Evolutionary conservation across 2,888 invertebrate genomes (phyloP).

Genomic region (Eupithecia inturbata): DNA sequence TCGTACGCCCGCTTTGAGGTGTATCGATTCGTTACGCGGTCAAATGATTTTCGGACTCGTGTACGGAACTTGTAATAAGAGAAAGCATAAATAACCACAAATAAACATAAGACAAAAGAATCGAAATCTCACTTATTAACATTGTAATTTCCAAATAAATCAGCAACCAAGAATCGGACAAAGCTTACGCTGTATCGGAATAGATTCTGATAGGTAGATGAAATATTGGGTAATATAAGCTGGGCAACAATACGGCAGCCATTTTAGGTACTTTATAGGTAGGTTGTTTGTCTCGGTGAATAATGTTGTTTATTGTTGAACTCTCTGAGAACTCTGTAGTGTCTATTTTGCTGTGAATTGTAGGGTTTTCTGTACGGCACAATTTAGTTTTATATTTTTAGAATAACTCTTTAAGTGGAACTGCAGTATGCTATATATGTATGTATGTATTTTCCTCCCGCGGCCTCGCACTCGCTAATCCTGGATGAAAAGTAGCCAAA

Average conservation of each 20-base stretch:
- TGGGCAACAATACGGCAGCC: slow-evolving; percentile 16
- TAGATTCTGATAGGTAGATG: slow-evolving; percentile 30
- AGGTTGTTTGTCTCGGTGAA: slow-evolving; percentile 15
- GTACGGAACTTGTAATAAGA: background rate
- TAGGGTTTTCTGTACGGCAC: background rate
- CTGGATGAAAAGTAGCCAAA: no score
- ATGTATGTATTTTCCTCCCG: no score
- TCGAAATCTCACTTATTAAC: slow-evolving; percentile 20
- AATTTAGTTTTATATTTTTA: background rate
- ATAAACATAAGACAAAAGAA: slow-evolving; percentile 3
- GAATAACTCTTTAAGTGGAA: no score
- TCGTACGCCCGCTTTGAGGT: no score
- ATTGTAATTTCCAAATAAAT: slow-evolving; percentile 30
- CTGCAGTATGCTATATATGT: no score
- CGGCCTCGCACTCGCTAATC: no score
- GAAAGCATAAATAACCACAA: background rate
- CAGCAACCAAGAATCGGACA: slow-evolving; percentile 23
- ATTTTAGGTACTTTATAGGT: slow-evolving; percentile 19
- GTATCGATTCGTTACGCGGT: background rate
- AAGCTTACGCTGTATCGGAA: slow-evolving; percentile 24
- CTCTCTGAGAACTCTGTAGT: background rate
- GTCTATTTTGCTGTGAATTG: slow-evolving; percentile 1
- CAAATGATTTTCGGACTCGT: background rate
- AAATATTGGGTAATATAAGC: slow-evolving; percentile 33
- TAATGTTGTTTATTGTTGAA: slow-evolving; percentile 18